Evolutionary conservation across 53 echinoderm and acorn worm genomes (phyloP), one percentile per base, ranked within the genome.

Genomic region (Echinarachnius parma): DNA sequence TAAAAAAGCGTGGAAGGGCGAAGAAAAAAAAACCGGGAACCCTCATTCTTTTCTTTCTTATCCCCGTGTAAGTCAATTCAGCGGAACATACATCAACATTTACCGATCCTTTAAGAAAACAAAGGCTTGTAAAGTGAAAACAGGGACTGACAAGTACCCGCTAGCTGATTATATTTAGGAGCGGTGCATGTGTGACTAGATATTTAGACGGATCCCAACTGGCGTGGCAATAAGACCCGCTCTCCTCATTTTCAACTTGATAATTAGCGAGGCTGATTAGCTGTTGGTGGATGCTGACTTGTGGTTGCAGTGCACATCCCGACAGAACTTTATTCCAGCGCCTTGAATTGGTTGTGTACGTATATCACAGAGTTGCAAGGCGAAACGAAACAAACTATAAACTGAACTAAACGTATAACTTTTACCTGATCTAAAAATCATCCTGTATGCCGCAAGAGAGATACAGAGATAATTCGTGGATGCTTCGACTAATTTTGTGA

Each of bases 51-150:
- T 62, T 15, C 31, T 20, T 48, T 34, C 65, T 29, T 50, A 21
- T 82, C 87, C 59, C 78, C 77, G 36, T 11, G 80, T 75, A 79
- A 86, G 86, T 86, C 86, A 82, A 85, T 88, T 72, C 83, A n/a
- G 81, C 87, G 76, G 87, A 84, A 87, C 89, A 91, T 85, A 81
- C 98, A 92, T 87, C 95, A 95, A 98, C 91, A 98, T 98, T 98
- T 81, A 98, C 91, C 98, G 92, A 98, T 78, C 90, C 88, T 77
- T 80, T 85, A 88, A 86, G 88, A 82, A 91, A 87, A 91, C 80
- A 83, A 78, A 75, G 60, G 86, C 76, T 54, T 75, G 87, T 31
- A 59, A 75, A 65, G n/a, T n/a, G 78, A 82, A 84, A 81, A 77
- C 80, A 84, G 59, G 67, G n/a, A 81, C 60, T 81, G 78, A 86